phyloP scores from a whole-genome alignment of 2,888 invertebrate genomes.

The Thera obeliscata region DNA sequence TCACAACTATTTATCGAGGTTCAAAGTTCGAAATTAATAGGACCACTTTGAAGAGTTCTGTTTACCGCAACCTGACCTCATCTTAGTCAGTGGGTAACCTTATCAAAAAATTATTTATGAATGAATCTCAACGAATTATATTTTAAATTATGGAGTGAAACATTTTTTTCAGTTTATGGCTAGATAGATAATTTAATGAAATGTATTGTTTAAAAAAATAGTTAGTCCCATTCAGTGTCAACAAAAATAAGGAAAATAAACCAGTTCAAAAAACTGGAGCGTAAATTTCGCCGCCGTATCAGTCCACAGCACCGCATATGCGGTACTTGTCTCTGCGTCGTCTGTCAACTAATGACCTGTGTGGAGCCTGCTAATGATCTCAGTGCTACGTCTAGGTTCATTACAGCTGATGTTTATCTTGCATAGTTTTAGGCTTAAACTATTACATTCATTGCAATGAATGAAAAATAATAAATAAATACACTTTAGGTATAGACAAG shows the following conservation, averaged over 20 bases:
- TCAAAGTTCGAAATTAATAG: too few species aligned
- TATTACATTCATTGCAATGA: slow-evolving; percentile 6
- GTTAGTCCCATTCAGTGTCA: too few species aligned
- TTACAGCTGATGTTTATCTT: slow-evolving; percentile 12
- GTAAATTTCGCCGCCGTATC: not conserved
- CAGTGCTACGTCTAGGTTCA: slow-evolving; percentile 11
- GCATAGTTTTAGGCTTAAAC: slow-evolving; percentile 13
- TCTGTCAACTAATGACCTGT: slow-evolving; percentile 19
- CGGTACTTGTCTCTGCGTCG: slow-evolving; percentile 3
- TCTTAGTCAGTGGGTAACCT: too few species aligned
- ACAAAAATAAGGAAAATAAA: too few species aligned
- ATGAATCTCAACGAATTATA: too few species aligned
- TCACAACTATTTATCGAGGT: too few species aligned
- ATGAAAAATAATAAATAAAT: not conserved
- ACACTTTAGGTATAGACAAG: too few species aligned
- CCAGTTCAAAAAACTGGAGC: not conserved
- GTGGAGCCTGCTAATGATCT: slow-evolving; percentile 18
- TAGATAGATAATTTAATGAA: not conserved
- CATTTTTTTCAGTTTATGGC: too few species aligned
- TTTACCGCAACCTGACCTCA: too few species aligned
- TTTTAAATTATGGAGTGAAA: too few species aligned
- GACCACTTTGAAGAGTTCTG: too few species aligned
- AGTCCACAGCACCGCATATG: slow-evolving; percentile 7
- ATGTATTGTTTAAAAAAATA: not conserved
- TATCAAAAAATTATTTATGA: too few species aligned